phyloP scores from a whole-genome alignment of 2,797 vertebrate species.

The Syndactyla subalaris region DNA sequence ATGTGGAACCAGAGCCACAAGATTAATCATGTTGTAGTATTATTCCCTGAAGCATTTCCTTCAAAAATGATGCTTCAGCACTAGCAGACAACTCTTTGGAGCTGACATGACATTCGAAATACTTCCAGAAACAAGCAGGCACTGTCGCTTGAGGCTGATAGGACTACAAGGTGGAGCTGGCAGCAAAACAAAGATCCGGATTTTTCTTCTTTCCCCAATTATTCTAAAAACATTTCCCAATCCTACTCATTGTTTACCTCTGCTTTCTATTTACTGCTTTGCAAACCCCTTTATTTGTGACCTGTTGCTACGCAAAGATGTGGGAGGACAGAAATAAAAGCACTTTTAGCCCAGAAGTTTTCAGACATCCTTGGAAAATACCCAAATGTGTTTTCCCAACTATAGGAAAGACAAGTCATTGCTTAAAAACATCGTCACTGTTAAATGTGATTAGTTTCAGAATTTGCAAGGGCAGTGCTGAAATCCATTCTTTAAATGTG shows the following conservation, averaged over 20 bases:
- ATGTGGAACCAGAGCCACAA: background rate
- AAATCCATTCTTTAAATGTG: slow-evolving; percentile 42
- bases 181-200: background rate
- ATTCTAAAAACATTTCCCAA: background rate
- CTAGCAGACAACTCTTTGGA: background rate
- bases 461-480: slow-evolving; percentile 23
- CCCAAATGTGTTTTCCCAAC: slow-evolving; percentile 56
- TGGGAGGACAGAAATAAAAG: slow-evolving; percentile 43
- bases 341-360: slow-evolving; percentile 13
- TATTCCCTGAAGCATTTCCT: background rate
- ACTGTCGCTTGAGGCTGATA: background rate
- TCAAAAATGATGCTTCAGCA: background rate
- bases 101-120: background rate
- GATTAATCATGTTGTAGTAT: background rate
- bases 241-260: background rate
- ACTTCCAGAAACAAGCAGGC: background rate
- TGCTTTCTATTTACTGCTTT: slow-evolving; percentile 13
- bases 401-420: background rate
- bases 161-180: background rate
- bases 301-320: slow-evolving; percentile 40
- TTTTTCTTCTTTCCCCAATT: background rate
- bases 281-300: slow-evolving; percentile 4
- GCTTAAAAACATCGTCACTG: background rate
- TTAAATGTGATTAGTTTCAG: slow-evolving; percentile 36
- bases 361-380: slow-evolving; percentile 43